Conservation (phyloP, 1,140 invertebrate species). For the Halyomorpha halys region DNA sequence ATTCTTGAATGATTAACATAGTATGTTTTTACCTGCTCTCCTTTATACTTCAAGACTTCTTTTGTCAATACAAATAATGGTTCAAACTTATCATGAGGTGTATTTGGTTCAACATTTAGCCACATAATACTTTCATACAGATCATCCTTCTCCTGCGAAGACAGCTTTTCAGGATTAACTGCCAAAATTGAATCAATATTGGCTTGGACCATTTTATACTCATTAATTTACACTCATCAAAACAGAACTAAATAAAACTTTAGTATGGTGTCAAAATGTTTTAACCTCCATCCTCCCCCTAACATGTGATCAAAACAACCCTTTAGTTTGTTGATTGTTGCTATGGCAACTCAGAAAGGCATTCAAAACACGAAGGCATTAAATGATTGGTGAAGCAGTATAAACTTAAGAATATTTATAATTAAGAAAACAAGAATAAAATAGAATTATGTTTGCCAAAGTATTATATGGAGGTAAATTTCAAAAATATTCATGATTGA, state of each 20-base stretch:
- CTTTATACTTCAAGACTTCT: conserved; percentile 53
- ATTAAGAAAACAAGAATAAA: too few relatives aligned
- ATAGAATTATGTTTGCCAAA: background rate
- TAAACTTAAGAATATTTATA: too few relatives aligned
- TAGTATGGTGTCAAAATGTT: too few relatives aligned
- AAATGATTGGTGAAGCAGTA: too few relatives aligned
- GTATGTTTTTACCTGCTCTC: conserved; percentile 45
- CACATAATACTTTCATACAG: conserved; percentile 46
- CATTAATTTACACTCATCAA: background rate
- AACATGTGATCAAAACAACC: too few relatives aligned
- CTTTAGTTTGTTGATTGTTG: background rate
- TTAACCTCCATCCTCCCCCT: too few relatives aligned
- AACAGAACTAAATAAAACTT: background rate
- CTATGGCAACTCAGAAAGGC: background rate
- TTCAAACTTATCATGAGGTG: conserved; percentile 43
- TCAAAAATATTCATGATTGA: background rate
- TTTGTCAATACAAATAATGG: conserved; percentile 46
- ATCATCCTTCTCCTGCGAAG: conserved; percentile 49
- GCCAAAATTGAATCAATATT: conserved; percentile 50
- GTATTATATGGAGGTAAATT: conserved; percentile 15
- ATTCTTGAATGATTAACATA: background rate
- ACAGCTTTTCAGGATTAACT: conserved; percentile 42
- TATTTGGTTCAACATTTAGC: conserved; percentile 47
- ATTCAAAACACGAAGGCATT: too few relatives aligned
- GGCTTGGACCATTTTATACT: conserved; percentile 39